phyloP scores from a whole-genome alignment of 2,113 vertebrate genomes.

The Podocnemis expansa region DNA sequence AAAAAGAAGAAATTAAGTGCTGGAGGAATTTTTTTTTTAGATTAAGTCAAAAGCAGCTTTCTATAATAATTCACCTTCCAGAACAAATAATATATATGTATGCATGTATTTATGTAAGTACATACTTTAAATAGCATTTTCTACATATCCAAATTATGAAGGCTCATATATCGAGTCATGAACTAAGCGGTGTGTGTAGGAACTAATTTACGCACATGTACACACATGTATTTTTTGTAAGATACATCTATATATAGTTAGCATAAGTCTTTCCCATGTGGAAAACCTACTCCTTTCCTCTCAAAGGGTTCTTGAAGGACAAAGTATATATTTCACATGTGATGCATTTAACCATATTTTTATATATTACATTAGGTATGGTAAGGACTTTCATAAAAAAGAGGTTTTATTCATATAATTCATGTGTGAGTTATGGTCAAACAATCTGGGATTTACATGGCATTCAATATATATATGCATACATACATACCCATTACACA shows the following conservation, averaged over 20 bases:
- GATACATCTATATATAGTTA: background rate
- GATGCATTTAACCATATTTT: background rate
- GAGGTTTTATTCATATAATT: background rate
- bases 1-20: background rate
- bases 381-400: background rate
- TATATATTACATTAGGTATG: too few species aligned
- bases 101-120: too few species aligned
- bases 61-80: background rate
- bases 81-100: background rate
- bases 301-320: background rate
- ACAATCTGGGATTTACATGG: too few species aligned
- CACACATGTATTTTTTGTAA: background rate
- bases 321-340: background rate
- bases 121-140: background rate
- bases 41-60: background rate
- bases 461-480: too few species aligned
- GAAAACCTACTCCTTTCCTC: background rate
- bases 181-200: background rate
- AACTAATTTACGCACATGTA: background rate
- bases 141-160: background rate
- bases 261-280: fast-evolving
- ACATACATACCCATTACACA: too few species aligned
- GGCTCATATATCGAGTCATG: background rate
- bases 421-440: too few species aligned
- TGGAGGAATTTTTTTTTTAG: background rate